Conservation (phyloP, 2,113 vertebrate genomes). For the Petrocephalus zakoni region DNA sequence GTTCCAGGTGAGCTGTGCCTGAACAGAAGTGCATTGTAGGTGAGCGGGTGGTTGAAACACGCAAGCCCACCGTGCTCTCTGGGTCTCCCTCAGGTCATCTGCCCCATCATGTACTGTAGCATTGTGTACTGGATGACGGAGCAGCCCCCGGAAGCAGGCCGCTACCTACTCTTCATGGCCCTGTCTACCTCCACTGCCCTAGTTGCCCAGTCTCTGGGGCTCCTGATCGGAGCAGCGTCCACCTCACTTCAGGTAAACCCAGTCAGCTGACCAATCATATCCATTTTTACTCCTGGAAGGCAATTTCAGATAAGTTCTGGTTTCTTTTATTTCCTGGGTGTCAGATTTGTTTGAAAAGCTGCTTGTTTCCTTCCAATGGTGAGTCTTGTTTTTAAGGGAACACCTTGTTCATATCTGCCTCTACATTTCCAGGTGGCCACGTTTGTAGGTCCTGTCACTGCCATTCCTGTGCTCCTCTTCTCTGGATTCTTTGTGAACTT, state of each 20-base stretch:
- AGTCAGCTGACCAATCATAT: not conserved
- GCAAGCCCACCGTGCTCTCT: not conserved
- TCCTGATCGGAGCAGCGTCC: constrained; percentile 91
- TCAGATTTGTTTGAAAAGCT: not conserved
- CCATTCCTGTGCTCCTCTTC: constrained; percentile 93
- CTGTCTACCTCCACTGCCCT: constrained; percentile 84
- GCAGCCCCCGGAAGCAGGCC: constrained; percentile 83
- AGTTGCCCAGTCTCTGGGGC: constrained; percentile 89
- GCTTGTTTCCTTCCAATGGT: not conserved
- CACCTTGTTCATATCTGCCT: not conserved
- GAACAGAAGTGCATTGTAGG: not conserved
- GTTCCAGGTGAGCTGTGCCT: constrained; percentile 76
- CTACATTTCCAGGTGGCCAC: constrained; percentile 77
- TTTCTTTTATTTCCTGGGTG: not conserved
- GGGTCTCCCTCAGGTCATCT: constrained; percentile 69
- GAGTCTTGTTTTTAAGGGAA: not conserved
- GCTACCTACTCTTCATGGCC: constrained; percentile 90
- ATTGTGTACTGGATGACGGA: constrained; percentile 99
- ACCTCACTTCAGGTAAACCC: constrained; percentile 83
- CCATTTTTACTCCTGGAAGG: not conserved
- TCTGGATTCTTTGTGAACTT: constrained; percentile 98
- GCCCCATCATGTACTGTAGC: constrained; percentile 90
- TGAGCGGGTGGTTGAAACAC: not conserved
- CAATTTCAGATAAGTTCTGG: not conserved
- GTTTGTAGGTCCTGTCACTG: constrained; percentile 89